phyloP scores from a whole-genome alignment of 2,113 vertebrate genomes.

The Cricetomys ansorgei region DNA sequence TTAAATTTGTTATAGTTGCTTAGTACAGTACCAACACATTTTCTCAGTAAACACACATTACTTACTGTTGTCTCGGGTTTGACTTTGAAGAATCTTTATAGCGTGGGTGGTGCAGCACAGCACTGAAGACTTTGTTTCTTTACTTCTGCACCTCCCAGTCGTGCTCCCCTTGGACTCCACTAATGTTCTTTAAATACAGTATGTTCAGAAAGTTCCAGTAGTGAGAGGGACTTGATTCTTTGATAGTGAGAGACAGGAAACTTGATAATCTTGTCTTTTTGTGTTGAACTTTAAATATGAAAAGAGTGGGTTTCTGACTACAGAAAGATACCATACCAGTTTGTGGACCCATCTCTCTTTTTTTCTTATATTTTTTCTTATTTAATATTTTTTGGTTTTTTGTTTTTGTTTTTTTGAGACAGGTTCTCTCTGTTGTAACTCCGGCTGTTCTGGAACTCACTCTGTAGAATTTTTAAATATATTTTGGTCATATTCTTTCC shows the following conservation, averaged over 20 bases:
- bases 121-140: not conserved
- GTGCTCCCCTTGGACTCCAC: not conserved
- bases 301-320: not conserved
- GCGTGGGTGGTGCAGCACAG: not conserved
- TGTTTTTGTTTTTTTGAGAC: too few species aligned
- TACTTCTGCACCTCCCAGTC: not conserved
- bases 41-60: not conserved
- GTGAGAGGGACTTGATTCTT: not conserved
- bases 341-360: not conserved
- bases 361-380: not conserved
- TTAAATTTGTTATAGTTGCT: not conserved
- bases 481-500: not conserved
- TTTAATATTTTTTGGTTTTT: too few species aligned
- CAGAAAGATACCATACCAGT: not conserved
- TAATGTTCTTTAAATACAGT: not conserved
- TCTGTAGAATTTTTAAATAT: not conserved
- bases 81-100: not conserved
- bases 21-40: not conserved
- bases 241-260: not conserved
- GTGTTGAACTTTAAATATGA: not conserved
- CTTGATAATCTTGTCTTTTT: constrained; percentile 1
- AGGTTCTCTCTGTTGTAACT: too few species aligned
- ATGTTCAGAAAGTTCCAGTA: not conserved
- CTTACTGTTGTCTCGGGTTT: not conserved
- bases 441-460: too few species aligned